Evolutionary conservation across 1,140 invertebrate genomes (phyloP).

Genomic region (Antheraea mylitta): DNA sequence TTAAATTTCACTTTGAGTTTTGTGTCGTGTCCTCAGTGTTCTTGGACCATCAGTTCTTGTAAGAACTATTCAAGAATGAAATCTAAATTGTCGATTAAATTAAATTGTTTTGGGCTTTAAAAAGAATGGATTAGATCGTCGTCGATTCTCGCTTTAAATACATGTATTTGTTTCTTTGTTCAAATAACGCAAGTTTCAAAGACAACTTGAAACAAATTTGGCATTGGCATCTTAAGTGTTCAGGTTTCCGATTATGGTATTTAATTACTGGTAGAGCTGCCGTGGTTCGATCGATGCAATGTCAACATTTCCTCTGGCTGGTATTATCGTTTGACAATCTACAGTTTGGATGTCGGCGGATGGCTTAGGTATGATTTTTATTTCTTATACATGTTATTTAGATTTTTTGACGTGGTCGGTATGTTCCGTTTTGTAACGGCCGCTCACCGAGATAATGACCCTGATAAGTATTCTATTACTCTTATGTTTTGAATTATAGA

Average conservation of each 20-base stretch:
- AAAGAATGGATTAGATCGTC: background rate
- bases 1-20: background rate
- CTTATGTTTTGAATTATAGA: too few relatives aligned
- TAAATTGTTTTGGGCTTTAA: background rate
- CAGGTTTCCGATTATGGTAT: slow-evolving; percentile 6
- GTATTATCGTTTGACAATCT: slow-evolving; percentile 29
- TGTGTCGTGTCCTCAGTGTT: background rate
- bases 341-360: slow-evolving; percentile 18
- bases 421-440: too few relatives aligned
- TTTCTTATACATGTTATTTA: too few relatives aligned
- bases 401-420: too few relatives aligned
- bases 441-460: too few relatives aligned
- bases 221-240: slow-evolving; percentile 9
- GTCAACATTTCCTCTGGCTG: slow-evolving; percentile 21
- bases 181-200: background rate
- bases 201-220: slow-evolving; percentile 1
- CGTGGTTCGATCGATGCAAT: slow-evolving; percentile 14
- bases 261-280: slow-evolving; percentile 17
- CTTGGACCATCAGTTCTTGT: background rate
- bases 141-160: background rate
- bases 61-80: background rate
- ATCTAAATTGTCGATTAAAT: background rate
- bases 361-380: slow-evolving; percentile 22
- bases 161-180: background rate
- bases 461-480: too few relatives aligned